These are phyloP conservation scores for Zaprionus tsacasi DNA, from an alignment of 1,140 invertebrate species.

Conservation along the genomic window DNA sequence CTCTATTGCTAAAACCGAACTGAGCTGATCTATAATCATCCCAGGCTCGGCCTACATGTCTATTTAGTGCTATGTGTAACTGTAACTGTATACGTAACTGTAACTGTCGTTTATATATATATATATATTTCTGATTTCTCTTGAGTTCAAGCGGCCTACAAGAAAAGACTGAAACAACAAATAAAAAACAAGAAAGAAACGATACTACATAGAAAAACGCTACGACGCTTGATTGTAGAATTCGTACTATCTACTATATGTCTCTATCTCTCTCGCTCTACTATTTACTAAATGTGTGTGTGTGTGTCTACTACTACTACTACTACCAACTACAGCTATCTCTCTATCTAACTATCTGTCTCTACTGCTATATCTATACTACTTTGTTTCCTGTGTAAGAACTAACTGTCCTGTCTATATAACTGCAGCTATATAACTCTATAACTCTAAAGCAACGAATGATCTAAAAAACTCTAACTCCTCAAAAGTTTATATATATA, in stretches of 20 bases:
- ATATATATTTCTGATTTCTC: conserved; percentile 23
- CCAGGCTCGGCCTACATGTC: conserved; percentile 20
- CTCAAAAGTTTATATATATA: conserved; percentile 15
- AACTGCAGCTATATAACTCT: conserved; percentile 38
- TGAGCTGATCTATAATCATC: not conserved
- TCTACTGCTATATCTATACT: conserved; percentile 52
- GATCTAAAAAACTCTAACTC: conserved; percentile 29
- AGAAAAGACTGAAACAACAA: conserved; percentile 26
- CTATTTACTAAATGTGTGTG: conserved; percentile 4
- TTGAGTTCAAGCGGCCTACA: conserved; percentile 31
- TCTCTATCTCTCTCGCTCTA: conserved; percentile 22
- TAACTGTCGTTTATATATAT: conserved; percentile 22
- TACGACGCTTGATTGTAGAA: conserved; percentile 63
- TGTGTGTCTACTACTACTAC: too few relatives aligned
- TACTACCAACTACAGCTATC: conserved; percentile 56
- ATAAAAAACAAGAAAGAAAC: conserved; percentile 24
- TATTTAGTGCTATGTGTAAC: conserved; percentile 43
- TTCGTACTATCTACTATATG: conserved; percentile 13
- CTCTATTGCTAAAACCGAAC: conserved; percentile 20
- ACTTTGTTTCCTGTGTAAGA: conserved; percentile 63
- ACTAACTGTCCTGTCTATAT: conserved; percentile 34
- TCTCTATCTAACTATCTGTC: conserved; percentile 42
- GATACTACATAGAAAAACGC: conserved; percentile 26
- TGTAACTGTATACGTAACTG: conserved; percentile 34
- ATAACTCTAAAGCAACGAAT: conserved; percentile 57